A percentile compares a stretch with the other conserved stretches of the same genome.
phyloP scores from a whole-genome alignment of 2,797 vertebrate genomes.

The Pseudochaenichthys georgianus region DNA sequence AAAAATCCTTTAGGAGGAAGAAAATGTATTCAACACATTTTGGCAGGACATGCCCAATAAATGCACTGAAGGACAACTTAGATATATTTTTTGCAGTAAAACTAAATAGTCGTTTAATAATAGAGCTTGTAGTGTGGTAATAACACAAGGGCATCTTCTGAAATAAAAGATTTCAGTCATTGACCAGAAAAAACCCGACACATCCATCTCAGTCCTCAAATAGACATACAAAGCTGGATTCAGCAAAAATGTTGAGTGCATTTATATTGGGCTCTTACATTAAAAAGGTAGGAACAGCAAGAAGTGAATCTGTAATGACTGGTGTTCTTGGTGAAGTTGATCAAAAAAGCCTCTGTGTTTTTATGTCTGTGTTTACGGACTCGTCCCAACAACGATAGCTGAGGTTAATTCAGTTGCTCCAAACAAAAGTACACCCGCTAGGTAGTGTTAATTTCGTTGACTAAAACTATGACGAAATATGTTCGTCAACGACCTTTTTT shows the following conservation, averaged over 20 bases:
- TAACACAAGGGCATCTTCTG: too few relatives aligned
- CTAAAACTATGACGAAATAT: too few relatives aligned
- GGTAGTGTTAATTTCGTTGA: too few relatives aligned
- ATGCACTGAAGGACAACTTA: too few relatives aligned
- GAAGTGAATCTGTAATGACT: too few relatives aligned
- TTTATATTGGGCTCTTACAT: too few relatives aligned
- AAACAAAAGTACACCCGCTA: slow-evolving; percentile 26
- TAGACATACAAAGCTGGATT: neutral
- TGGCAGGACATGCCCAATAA: neutral
- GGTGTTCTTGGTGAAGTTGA: too few relatives aligned
- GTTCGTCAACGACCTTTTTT: too few relatives aligned
- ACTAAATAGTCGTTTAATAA: neutral
- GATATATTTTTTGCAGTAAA: neutral
- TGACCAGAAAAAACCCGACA: neutral
- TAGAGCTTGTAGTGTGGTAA: neutral
- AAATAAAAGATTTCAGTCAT: too few relatives aligned
- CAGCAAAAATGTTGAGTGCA: too few relatives aligned
- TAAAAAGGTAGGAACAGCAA: too few relatives aligned
- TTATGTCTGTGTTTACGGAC: neutral
- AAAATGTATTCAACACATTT: slow-evolving; percentile 7
- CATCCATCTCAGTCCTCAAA: neutral
- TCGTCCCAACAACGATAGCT: neutral
- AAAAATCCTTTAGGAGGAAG: slow-evolving; percentile 16
- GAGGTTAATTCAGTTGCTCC: slow-evolving; percentile 19
- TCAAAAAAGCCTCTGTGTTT: neutral